Conservation (phyloP, 2,113 vertebrate species). For the Alethe diademata region DNA sequence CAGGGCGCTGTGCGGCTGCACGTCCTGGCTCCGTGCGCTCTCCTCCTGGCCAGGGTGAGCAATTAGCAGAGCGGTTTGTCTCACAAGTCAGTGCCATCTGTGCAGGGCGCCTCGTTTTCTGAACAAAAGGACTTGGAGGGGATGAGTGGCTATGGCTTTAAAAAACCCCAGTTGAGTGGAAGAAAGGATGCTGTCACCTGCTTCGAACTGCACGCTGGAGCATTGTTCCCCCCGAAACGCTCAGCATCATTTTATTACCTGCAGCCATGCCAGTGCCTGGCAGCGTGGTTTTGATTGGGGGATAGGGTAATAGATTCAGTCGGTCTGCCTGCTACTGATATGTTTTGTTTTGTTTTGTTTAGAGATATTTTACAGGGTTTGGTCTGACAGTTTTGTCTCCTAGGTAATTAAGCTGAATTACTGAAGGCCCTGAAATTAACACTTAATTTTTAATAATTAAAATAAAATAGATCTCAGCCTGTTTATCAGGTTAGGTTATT, state of each 20-base stretch:
- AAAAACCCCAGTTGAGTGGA: neutral
- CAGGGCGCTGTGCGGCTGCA: neutral
- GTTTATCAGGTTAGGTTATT: conserved; percentile 28
- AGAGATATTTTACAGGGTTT: neutral
- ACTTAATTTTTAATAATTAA: conserved; percentile 36
- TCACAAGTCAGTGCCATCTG: conserved; percentile 54
- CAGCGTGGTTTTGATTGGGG: neutral
- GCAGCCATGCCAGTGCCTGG: neutral
- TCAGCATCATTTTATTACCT: neutral
- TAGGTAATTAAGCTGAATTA: conserved; percentile 52
- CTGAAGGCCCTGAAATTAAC: conserved; percentile 43
- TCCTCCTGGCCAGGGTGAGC: neutral
- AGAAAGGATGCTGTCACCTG: conserved; percentile 21
- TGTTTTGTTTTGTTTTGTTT: neutral
- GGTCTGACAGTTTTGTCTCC: conserved; percentile 25
- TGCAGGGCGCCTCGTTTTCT: neutral
- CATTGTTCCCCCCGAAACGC: neutral
- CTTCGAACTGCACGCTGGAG: neutral
- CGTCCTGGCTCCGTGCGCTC: neutral
- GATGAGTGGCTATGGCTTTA: neutral
- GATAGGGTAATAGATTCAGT: neutral
- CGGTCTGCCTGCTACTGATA: neutral
- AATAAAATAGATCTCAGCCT: conserved; percentile 19
- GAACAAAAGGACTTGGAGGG: conserved; percentile 47
- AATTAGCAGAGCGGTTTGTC: neutral